Evolutionary conservation across 2,888 invertebrate genomes (phyloP).

Genomic region (Callyntrura guangdongensis): DNA sequence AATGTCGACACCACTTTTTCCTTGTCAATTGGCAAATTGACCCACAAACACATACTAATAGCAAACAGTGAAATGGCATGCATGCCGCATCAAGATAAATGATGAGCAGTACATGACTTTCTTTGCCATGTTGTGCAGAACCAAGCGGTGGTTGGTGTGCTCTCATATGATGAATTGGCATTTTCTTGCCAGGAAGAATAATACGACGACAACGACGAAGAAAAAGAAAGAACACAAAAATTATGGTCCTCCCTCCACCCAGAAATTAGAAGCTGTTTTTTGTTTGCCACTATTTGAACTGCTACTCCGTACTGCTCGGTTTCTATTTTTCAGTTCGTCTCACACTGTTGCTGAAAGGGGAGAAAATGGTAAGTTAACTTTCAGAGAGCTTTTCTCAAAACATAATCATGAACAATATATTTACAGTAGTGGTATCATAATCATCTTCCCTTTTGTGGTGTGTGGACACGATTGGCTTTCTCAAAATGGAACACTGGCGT

Average conservation of each 20-base stretch:
- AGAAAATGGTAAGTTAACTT: not conserved
- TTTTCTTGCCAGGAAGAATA: constrained; percentile 71
- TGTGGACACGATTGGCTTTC: constrained; percentile 43
- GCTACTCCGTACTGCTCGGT: constrained; percentile 49
- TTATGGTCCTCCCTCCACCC: constrained; percentile 62
- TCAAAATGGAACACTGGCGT: constrained; percentile 31
- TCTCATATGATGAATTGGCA: constrained; percentile 69
- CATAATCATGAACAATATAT: not conserved
- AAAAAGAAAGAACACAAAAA: constrained; percentile 49
- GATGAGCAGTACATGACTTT: constrained; percentile 51
- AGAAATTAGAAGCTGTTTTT: constrained; percentile 73
- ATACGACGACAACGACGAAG: not conserved
- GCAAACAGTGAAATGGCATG: constrained; percentile 55
- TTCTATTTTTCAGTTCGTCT: constrained; percentile 54
- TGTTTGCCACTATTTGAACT: constrained; percentile 46
- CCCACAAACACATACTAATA: constrained; percentile 68
- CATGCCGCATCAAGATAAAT: constrained; percentile 38
- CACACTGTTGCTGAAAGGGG: constrained; percentile 15
- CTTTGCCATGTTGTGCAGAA: constrained; percentile 13
- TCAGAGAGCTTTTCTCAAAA: not conserved
- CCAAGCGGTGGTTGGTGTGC: not conserved
- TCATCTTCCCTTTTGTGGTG: constrained; percentile 21
- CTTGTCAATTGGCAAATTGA: constrained; percentile 77
- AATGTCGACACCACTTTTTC: constrained; percentile 68
- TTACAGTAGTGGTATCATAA: constrained; percentile 2